Conservation (phyloP, 1,140 invertebrate genomes). For the Coenobita brevimanus region DNA sequence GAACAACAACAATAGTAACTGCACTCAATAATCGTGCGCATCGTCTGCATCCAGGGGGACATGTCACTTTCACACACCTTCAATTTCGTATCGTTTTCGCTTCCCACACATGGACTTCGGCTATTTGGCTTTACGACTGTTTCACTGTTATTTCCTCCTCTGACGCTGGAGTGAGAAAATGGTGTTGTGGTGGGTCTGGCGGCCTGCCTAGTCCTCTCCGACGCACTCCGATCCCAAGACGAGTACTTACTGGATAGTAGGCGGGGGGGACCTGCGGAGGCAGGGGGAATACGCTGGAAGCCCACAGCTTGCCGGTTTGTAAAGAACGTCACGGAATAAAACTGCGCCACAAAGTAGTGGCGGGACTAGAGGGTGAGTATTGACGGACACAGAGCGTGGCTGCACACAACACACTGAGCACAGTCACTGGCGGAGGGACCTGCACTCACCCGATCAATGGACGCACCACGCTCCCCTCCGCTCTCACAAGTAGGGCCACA, state of each 20-base stretch:
- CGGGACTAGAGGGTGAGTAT: slow-evolving; percentile 69
- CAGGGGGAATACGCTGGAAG: slow-evolving; percentile 70
- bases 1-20: too few relatives aligned
- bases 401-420: slow-evolving; percentile 68
- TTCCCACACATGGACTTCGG: background rate
- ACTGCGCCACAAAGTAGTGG: slow-evolving; percentile 66
- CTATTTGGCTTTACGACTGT: background rate
- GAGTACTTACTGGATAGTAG: slow-evolving; percentile 69
- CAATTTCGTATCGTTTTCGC: too few relatives aligned
- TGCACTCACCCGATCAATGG: slow-evolving; percentile 67
- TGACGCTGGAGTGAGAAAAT: background rate
- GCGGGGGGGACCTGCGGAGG: slow-evolving; percentile 69
- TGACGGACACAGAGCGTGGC: slow-evolving; percentile 63
- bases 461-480: slow-evolving; percentile 54
- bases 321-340: slow-evolving; percentile 65
- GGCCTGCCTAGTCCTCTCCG: slow-evolving; percentile 36
- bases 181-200: background rate
- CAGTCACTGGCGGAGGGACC: slow-evolving; percentile 65
- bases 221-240: slow-evolving; percentile 63
- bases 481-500: slow-evolving; percentile 46
- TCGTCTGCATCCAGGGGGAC: too few relatives aligned
- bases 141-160: background rate
- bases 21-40: too few relatives aligned
- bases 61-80: too few relatives aligned
- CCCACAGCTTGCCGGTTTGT: slow-evolving; percentile 70